Base-by-base conservation (phyloP, 2,113 vertebrate species). In the Hydropotes inermis region DNA sequence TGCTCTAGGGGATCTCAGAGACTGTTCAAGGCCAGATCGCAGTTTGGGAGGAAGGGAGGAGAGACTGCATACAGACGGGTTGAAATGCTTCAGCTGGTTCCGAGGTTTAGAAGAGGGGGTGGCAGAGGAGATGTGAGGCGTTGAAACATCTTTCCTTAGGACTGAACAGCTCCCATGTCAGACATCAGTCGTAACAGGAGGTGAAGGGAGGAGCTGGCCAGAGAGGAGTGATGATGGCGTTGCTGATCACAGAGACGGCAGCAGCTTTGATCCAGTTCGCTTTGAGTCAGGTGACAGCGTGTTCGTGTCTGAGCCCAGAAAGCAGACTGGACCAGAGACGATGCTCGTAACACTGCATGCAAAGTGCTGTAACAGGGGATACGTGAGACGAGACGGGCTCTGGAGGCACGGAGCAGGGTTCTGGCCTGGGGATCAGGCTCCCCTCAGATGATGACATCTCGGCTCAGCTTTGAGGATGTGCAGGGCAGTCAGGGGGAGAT, bases 331-430 rank as follows among this genome's bases (percentile, higher is more conserved):
- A 70, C 43, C 79, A 16, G 76, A 74, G 64, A 19, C 2, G 13
- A 8, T 15, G 47, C 7, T 1, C n/a, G 0, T n/a, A 7, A 25
- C 2, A 0, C 5, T 0, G 39, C 1, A 0, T 0, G 3, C 43
- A 1, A 16, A 4, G 43, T 23, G 23, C 43, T 43, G 4, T 2
- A 7, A 7, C 0, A 5, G 36, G n/a, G 27, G 50, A 25, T 2
- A 3, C 15, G 0, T 0, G 0, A 16, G 27, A 45, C 6, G n/a
- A 10, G 17, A 45, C 3, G n/a, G 21, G 17, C n/a, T 2, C 0
- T 6, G 47, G 86, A 58, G 67, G 17, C 25, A 4, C 28, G 13
- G 43, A 87, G 74, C 60, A 19, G 87, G 61, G n/a, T 12, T 30
- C 55, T 45, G 45, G 19, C 47, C 57, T 11, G 25, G 81, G n/a